A percentile compares a stretch with the other conserved stretches of the same genome.
phyloP scores from a whole-genome alignment of 2,888 invertebrate species.

The Limnephilus marmoratus region DNA sequence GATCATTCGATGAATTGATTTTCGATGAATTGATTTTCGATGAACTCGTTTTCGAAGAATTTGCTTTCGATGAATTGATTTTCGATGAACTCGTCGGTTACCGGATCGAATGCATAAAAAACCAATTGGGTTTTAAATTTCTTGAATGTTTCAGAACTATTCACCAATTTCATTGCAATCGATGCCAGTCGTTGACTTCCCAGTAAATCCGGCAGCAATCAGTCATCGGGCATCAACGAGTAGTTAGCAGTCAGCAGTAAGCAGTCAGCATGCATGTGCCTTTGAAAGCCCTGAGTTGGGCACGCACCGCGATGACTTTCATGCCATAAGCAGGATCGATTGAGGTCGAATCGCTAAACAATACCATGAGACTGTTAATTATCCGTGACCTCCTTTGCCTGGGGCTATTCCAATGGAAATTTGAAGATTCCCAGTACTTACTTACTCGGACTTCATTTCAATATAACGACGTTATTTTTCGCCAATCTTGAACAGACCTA shows the following conservation, averaged over 20 bases:
- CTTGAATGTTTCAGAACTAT: neutral
- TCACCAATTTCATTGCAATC: neutral
- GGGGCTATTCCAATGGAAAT: slow-evolving; percentile 17
- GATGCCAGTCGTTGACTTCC: neutral
- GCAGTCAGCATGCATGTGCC: neutral
- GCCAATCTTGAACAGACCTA: neutral
- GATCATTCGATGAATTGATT: no score
- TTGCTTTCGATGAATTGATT: no score
- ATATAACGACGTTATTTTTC: neutral
- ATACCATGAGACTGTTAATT: slow-evolving; percentile 26
- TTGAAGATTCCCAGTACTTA: slow-evolving; percentile 2
- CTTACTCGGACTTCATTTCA: neutral
- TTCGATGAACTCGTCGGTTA: no score
- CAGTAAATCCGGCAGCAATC: neutral
- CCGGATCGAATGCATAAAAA: no score
- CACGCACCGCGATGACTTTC: slow-evolving; percentile 17
- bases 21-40: no score
- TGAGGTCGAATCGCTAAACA: slow-evolving; percentile 29
- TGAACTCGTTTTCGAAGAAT: no score
- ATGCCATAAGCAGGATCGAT: slow-evolving; percentile 31
- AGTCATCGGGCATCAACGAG: neutral
- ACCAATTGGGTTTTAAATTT: neutral
- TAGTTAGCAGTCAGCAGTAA: neutral
- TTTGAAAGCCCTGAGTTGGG: neutral
- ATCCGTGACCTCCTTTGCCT: slow-evolving; percentile 34